phyloP scores from a whole-genome alignment of 2,113 vertebrate species.

The Crotalus helleri region DNA sequence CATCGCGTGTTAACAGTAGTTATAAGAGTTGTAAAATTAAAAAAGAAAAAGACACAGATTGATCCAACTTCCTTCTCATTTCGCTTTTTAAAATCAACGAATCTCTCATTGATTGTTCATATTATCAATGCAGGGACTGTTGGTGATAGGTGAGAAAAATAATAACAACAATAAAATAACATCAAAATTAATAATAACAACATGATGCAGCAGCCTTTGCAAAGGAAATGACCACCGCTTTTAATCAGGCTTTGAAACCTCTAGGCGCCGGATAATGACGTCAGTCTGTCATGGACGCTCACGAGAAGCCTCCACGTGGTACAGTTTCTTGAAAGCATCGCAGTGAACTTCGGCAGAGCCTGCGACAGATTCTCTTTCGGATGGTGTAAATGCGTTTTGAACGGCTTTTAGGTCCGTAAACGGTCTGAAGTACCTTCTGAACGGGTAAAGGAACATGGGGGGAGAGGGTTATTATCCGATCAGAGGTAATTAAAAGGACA shows the following conservation, averaged over 20 bases:
- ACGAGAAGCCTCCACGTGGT: neutral
- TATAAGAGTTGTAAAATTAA: neutral
- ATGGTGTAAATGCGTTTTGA: neutral
- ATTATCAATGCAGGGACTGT: neutral
- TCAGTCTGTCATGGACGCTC: conserved; percentile 23
- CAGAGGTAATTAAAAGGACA: too few relatives aligned
- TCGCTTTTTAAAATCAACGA: neutral
- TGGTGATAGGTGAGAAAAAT: neutral
- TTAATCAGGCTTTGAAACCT: too few relatives aligned
- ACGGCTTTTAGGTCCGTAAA: neutral
- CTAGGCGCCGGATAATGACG: conserved; percentile 5
- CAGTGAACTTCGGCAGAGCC: rapidly evolving
- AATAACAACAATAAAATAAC: neutral
- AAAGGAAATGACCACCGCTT: neutral
- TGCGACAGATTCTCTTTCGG: neutral
- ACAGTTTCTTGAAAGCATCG: rapidly evolving
- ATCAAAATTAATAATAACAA: neutral
- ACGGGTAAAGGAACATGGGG: neutral
- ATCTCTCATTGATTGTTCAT: neutral
- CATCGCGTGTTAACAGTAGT: neutral
- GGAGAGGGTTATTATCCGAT: neutral
- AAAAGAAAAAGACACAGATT: neutral
- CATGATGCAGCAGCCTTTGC: neutral
- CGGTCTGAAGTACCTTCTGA: neutral
- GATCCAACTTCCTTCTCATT: neutral